phyloP scores from a whole-genome alignment of 1,140 invertebrate genomes.

The Armadillidium nasatum region DNA sequence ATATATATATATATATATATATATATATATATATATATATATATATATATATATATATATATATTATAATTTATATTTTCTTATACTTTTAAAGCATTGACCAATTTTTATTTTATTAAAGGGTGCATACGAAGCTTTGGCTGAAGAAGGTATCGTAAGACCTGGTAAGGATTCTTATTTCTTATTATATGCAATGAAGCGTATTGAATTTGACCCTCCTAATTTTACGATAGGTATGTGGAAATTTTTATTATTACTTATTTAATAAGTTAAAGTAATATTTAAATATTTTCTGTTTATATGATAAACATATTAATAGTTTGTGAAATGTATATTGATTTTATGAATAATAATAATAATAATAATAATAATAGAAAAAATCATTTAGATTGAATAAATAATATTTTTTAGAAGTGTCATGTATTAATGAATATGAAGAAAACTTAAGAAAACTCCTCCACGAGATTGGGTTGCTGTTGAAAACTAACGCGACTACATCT shows the following conservation, averaged over 20 bases:
- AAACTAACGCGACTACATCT: slow-evolving; percentile 71
- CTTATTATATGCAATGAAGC: background rate
- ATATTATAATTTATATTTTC: no score
- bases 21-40: no score
- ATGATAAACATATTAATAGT: no score
- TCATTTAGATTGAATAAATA: background rate
- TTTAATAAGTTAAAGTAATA: no score
- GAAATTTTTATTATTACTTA: background rate
- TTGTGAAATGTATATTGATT: no score
- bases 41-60: no score
- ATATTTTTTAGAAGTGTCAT: slow-evolving; percentile 65
- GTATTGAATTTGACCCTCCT: background rate
- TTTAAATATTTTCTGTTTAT: no score
- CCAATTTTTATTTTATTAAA: background rate
- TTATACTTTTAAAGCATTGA: no score
- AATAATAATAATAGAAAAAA: slow-evolving; percentile 4
- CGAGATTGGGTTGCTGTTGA: slow-evolving; percentile 71
- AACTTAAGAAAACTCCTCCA: slow-evolving; percentile 70
- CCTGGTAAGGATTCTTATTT: background rate
- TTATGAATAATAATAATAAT: no score
- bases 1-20: no score
- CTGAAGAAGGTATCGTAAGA: background rate
- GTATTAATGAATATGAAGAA: slow-evolving; percentile 72
- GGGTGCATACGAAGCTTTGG: background rate
- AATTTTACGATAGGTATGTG: background rate